These are phyloP conservation scores for Gobio gobio DNA, from an alignment of 2,113 vertebrate species.

Conservation along the genomic window DNA sequence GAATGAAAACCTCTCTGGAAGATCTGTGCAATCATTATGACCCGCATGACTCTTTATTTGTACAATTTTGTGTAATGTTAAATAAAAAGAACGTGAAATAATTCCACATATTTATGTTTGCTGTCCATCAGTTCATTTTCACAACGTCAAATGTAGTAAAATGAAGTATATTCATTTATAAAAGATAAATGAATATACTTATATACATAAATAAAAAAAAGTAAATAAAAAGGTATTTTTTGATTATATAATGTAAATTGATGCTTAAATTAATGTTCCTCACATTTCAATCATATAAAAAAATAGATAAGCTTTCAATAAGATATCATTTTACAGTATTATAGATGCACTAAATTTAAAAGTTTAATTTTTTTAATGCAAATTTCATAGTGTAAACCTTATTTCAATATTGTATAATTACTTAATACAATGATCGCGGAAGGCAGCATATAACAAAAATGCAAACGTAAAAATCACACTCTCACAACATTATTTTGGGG, in stretches of 20 bases:
- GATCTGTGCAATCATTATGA: no score
- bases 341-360: neutral
- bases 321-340: no score
- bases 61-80: neutral
- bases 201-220: neutral
- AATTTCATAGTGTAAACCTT: neutral
- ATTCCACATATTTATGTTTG: neutral
- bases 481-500: conserved; percentile 60
- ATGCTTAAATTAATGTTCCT: neutral
- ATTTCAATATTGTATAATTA: neutral
- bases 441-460: neutral
- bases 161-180: neutral
- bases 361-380: no score
- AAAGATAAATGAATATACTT: no score
- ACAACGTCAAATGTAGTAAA: no score
- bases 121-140: neutral
- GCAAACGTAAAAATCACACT: conserved; percentile 24
- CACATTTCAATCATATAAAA: neutral
- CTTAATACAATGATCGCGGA: neutral
- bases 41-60: no score
- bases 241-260: neutral
- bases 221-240: neutral
- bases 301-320: no score
- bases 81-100: neutral
- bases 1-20: no score